Conservation (phyloP, 2,888 invertebrate genomes). For the Apamea sordens region DNA sequence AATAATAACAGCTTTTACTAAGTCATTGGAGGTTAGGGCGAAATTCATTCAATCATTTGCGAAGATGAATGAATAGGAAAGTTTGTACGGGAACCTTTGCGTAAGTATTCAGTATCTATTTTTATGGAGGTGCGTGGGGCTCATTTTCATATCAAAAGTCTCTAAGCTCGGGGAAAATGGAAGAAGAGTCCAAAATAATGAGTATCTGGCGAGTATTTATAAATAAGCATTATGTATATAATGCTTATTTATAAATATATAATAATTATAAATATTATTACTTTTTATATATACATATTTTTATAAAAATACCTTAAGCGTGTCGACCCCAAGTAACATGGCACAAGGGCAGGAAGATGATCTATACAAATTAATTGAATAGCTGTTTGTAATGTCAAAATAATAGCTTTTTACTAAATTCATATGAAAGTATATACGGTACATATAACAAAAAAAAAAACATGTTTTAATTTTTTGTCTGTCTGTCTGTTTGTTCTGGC, state of each 20-base stretch:
- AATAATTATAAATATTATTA: too few species aligned
- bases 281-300: conserved; percentile 5
- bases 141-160: conserved; percentile 29
- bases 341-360: background rate
- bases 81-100: conserved; percentile 10
- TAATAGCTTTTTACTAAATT: too few species aligned
- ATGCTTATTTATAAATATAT: too few species aligned
- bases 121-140: conserved; percentile 29
- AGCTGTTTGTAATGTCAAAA: too few species aligned
- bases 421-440: too few species aligned
- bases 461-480: too few species aligned
- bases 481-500: too few species aligned
- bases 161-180: conserved; percentile 5
- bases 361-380: too few species aligned
- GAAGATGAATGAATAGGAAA: conserved; percentile 26
- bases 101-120: conserved; percentile 38
- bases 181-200: conserved; percentile 22
- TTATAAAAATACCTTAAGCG: background rate
- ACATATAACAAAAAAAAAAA: too few species aligned
- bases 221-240: too few species aligned
- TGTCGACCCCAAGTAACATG: background rate
- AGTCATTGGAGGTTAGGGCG: conserved; percentile 16
- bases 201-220: background rate
- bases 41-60: conserved; percentile 23
- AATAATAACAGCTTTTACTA: conserved; percentile 42